Evolutionary conservation across 2,113 vertebrate species (phyloP).

Genomic region (Petrocephalus zakoni): DNA sequence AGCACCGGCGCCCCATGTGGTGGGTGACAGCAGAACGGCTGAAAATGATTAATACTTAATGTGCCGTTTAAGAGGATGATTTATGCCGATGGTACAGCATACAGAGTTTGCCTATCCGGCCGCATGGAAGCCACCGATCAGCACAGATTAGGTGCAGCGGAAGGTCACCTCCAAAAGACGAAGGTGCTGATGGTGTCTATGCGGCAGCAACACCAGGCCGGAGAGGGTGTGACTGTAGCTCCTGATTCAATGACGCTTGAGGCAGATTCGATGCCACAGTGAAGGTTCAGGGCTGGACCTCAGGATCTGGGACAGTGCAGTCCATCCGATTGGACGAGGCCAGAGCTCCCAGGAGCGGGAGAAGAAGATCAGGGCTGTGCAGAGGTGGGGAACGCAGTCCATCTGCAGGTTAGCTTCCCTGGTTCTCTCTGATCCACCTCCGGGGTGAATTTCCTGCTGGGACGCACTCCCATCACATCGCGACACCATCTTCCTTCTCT

Average conservation of each 20-base stretch:
- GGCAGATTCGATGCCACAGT: background rate
- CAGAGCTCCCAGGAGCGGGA: background rate
- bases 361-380: background rate
- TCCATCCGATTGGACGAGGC: background rate
- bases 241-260: background rate
- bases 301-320: background rate
- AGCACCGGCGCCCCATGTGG: conserved; percentile 43
- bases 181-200: conserved; percentile 48
- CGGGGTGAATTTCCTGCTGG: background rate
- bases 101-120: conserved; percentile 54
- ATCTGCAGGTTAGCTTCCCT: background rate
- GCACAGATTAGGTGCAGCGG: conserved; percentile 56
- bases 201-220: conserved; percentile 23
- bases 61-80: conserved; percentile 70
- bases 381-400: background rate
- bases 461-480: background rate
- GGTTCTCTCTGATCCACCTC: background rate
- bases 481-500: background rate
- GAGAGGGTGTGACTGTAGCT: background rate
- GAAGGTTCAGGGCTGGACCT: background rate
- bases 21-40: conserved; percentile 58
- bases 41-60: conserved; percentile 76
- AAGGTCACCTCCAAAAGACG: conserved; percentile 65
- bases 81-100: conserved; percentile 62
- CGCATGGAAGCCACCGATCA: conserved; percentile 54